Evolutionary conservation across 2,797 vertebrate genomes (phyloP).

Genomic region (Alectoris magna): DNA sequence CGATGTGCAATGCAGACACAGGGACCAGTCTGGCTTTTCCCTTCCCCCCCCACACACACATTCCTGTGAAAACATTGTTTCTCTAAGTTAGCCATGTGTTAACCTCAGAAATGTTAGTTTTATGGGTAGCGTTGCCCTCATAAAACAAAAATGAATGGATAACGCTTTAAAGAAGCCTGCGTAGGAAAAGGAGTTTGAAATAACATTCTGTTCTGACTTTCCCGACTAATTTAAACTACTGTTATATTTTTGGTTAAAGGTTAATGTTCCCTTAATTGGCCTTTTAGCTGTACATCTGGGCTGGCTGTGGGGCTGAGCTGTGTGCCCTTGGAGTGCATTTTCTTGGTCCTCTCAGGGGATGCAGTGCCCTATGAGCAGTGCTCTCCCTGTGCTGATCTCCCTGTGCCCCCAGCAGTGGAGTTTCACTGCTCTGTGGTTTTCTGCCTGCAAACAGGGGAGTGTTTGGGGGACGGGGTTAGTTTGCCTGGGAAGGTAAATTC

Average conservation of each 20-base stretch:
- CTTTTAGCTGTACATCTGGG: conserved; percentile 60
- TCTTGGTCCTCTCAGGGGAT: not conserved
- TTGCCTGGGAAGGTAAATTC: not conserved
- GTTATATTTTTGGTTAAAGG: conserved; percentile 71
- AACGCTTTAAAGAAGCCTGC: conserved; percentile 48
- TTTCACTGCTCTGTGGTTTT: not conserved
- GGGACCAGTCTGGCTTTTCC: not conserved
- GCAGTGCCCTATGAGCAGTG: not conserved
- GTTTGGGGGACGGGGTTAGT: not conserved
- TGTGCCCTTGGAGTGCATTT: not conserved
- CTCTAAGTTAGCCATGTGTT: conserved; percentile 58
- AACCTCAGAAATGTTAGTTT: conserved; percentile 66
- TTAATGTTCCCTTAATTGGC: conserved; percentile 69
- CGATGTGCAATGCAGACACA: not conserved
- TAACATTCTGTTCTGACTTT: conserved; percentile 58
- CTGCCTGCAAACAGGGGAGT: not conserved
- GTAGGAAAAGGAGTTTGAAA: conserved; percentile 61
- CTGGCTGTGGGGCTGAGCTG: not conserved
- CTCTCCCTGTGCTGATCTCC: not conserved
- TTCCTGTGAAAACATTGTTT: conserved; percentile 55
- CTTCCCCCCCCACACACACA: not conserved
- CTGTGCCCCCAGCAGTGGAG: not conserved
- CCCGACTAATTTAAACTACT: conserved; percentile 68
- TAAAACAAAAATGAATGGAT: conserved; percentile 64
- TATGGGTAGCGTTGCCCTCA: conserved; percentile 56